Conservation (phyloP, 2,113 vertebrate species). For the Copsychus sechellarum region DNA sequence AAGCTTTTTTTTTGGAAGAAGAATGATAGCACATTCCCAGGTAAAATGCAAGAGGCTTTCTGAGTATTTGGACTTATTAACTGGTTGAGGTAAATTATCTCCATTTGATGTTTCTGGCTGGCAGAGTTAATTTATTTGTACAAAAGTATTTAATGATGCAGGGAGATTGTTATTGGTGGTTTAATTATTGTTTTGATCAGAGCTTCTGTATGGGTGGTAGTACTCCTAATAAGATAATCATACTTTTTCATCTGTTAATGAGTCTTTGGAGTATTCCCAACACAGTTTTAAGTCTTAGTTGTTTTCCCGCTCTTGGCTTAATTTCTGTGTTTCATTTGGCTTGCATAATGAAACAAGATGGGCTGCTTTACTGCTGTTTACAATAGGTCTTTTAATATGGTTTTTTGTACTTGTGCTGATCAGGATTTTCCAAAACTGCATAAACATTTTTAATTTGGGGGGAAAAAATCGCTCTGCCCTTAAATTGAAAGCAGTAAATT, state of each 20-base stretch:
- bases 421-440: not conserved
- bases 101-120: constrained; percentile 52
- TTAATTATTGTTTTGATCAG: constrained; percentile 70
- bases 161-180: constrained; percentile 53
- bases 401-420: not conserved
- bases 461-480: not conserved
- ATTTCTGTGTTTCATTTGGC: constrained; percentile 47
- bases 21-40: not conserved
- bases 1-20: not conserved
- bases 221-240: constrained; percentile 67
- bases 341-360: constrained; percentile 7
- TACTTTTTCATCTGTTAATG: constrained; percentile 68
- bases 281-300: constrained; percentile 52
- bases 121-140: constrained; percentile 62
- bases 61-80: not conserved
- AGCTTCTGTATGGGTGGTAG: constrained; percentile 58
- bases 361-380: constrained; percentile 1
- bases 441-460: not conserved
- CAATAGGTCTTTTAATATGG: not conserved
- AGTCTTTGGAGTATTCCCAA: constrained; percentile 64
- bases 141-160: constrained; percentile 59
- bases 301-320: constrained; percentile 36
- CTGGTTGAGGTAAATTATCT: constrained; percentile 42
- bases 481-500: not conserved
- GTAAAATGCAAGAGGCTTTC: constrained; percentile 16